Evolutionary conservation across 1,140 invertebrate genomes (phyloP), one percentile per base, ranked within the genome.

Genomic region (Musca domestica): DNA sequence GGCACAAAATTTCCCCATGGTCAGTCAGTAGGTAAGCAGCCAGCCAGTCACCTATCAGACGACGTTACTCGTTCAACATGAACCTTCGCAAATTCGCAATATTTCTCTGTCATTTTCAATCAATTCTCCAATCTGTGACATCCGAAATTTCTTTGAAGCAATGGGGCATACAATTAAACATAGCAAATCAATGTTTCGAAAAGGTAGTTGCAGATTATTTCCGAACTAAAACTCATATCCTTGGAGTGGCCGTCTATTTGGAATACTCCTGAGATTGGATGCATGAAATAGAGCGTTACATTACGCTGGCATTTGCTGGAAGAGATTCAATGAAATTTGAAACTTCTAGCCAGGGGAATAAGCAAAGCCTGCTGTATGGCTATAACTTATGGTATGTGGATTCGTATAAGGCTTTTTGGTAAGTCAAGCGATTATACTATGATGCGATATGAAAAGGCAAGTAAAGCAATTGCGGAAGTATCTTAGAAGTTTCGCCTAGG

Each of bases 351-450:
- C 34, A 34, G 3, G 30, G 27, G 3, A 20, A 20, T 1, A 34
- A 61, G 20, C 14, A 23, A 14, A 23, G 14, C 15, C 2, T 27
- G 0, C 12, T 19, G 17, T 6, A 27, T 27, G 25, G 23, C n/a
- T 61, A 61, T 61, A 9, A 61, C 20, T 61, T 61, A 5, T 61
- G 56, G 63, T 64, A 64, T 64, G 63, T 64, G 20, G 63, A 64
- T 27, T 64, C 63, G 9, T 64, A 25, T 6, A 48, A 49, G 20
- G 63, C 27, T 48, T 64, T 64, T 47, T 6, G 63, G 63, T 64
- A 64, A 64, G 47, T 48, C 0, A 3, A n/a, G n/a, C n/a, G n/a
- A n/a, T n/a, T n/a, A n/a, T n/a, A n/a, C n/a, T n/a, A n/a, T n/a
- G n/a, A n/a, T n/a, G n/a, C n/a, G n/a, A n/a, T n/a, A n/a, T n/a